phyloP scores from a whole-genome alignment of 1,140 invertebrate species.

The Drosophila lacertosa region DNA sequence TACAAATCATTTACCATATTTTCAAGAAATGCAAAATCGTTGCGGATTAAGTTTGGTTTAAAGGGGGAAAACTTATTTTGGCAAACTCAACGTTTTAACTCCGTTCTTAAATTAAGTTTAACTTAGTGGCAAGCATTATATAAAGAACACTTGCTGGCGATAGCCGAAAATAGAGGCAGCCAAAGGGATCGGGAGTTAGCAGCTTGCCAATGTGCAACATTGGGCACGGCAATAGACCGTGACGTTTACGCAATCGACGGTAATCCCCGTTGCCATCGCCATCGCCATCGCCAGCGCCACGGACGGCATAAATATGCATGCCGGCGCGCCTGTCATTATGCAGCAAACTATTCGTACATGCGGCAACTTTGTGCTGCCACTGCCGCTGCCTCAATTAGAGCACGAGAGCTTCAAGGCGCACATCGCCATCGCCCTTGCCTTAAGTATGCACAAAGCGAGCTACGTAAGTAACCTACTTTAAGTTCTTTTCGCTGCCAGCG shows the following conservation, averaged over 20 bases:
- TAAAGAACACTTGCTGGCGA: no score
- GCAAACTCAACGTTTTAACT: no score
- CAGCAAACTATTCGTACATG: constrained; percentile 76
- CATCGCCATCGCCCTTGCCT: constrained; percentile 20
- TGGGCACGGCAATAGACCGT: constrained; percentile 59
- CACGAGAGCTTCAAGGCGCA: constrained; percentile 19
- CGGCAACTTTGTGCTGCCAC: constrained; percentile 56
- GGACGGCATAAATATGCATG: constrained; percentile 66
- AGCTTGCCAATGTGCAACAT: constrained; percentile 43
- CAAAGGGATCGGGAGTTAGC: background rate
- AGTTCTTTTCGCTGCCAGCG: constrained; percentile 66
- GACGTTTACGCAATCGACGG: constrained; percentile 53
- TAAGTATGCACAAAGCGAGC: constrained; percentile 65
- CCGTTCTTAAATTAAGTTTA: no score
- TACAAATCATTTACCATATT: no score
- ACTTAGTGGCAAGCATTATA: no score
- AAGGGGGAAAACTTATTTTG: no score
- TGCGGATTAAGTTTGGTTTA: no score
- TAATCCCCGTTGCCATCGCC: background rate
- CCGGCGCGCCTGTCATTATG: constrained; percentile 70
- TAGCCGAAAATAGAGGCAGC: constrained; percentile 2
- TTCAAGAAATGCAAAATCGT: no score
- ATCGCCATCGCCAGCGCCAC: background rate
- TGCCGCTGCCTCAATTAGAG: constrained; percentile 64
- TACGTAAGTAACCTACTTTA: constrained; percentile 71